Conservation (phyloP, 2,888 invertebrate genomes). For the Cerastis rubricosa region DNA sequence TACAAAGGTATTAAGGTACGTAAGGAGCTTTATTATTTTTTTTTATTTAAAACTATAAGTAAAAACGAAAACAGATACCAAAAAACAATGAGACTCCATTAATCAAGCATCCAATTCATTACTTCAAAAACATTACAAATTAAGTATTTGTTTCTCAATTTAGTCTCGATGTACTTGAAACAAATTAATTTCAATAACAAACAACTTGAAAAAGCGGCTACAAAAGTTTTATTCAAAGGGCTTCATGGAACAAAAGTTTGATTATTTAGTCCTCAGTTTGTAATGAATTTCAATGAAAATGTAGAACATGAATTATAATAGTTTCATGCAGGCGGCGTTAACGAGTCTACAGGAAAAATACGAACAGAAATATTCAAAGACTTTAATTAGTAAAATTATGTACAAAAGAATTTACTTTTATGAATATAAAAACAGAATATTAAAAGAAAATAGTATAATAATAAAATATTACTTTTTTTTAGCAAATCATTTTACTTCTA, state of each 20-base stretch:
- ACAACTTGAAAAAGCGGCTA: conserved; percentile 53
- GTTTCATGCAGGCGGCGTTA: conserved; percentile 16
- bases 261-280: conserved; percentile 44
- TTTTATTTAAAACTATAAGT: background rate
- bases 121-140: conserved; percentile 32
- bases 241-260: conserved; percentile 50
- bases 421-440: background rate
- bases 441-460: too few relatives aligned
- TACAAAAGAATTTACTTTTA: background rate
- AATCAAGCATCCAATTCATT: conserved; percentile 39
- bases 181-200: conserved; percentile 60
- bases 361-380: background rate
- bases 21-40: background rate
- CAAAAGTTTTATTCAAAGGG: conserved; percentile 48
- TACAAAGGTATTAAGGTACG: too few relatives aligned
- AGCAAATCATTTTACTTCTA: background rate
- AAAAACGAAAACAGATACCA: background rate
- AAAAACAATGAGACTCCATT: conserved; percentile 18
- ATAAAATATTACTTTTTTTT: background rate
- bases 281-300: conserved; percentile 41
- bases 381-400: background rate
- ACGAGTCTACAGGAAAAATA: conserved; percentile 9
- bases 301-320: conserved; percentile 37
- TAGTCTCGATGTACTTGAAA: conserved; percentile 46
- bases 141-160: conserved; percentile 55